Base-by-base conservation (phyloP, 2,888 invertebrate species). In the Desoria tigrina region DNA sequence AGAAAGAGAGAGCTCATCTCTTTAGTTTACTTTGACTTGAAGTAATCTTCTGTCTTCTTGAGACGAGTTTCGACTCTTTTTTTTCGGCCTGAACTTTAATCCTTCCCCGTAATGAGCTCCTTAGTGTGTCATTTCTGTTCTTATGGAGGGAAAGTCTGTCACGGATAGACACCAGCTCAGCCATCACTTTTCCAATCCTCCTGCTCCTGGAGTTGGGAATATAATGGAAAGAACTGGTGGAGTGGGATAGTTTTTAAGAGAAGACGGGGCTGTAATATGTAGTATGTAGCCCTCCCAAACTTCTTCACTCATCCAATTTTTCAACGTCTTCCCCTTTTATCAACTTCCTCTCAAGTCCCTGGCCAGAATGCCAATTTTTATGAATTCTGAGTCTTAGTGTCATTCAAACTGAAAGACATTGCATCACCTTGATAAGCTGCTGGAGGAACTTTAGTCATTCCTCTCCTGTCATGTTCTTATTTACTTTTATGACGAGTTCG, bases 361-460 rank as follows among this genome's bases (percentile, higher is more conserved):
- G 50, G 55, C 18, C 11, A 61, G 65, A 69, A 66, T 66, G 69
- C 72, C 72, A 69, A 72, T 66, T 72, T 71, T 69, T 69, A 66
- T 72, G 68, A 69, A 66, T 69, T 69, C 62, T 68, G 63, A 69
- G 72, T 63, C 69, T 72, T 72, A 72, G 65, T 72, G 72, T 72
- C 72, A 72, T 64, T 72, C 72, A 72, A 68, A 62, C 55, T 62
- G 37, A 21, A 45, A 53, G 53, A 50, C 59, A 65, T 60, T 56
- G 59, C 62, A 60, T 51, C 57, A 60, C 62, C 62, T 63, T 62
- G 61, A 63, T 67, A 67, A 67, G 67, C 63, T 61, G 49, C 57
- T 57, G 42, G n/a, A 16, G 49, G 42, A 65, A 68, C 62, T 68
- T 68, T 68, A 59, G 64, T 68, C 68, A 68, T 65, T 65, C 55